Conservation (phyloP, 2,888 invertebrate genomes). For the Amiota mariae region DNA sequence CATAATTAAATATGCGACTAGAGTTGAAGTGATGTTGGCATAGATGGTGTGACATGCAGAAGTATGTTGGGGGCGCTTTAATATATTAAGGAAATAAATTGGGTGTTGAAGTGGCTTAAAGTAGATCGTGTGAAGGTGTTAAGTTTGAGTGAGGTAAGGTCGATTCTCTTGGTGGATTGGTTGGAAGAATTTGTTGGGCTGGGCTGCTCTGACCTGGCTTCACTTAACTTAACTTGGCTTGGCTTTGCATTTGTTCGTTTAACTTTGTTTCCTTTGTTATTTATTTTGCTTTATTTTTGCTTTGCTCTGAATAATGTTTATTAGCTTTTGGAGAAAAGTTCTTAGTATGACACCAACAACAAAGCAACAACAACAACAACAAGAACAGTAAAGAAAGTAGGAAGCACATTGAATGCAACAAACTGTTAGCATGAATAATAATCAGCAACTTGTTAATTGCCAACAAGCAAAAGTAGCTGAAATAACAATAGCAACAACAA, state of each 20-base stretch:
- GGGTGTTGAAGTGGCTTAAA: background rate
- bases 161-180: too few relatives aligned
- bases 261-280: too few relatives aligned
- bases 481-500: slow-evolving; percentile 26
- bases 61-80: background rate
- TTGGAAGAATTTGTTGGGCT: too few relatives aligned
- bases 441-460: slow-evolving; percentile 34
- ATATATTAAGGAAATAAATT: background rate
- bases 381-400: background rate
- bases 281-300: background rate
- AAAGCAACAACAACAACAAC: background rate
- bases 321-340: background rate
- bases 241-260: too few relatives aligned
- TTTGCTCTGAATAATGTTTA: slow-evolving; percentile 12
- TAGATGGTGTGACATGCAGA: background rate
- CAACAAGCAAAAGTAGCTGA: slow-evolving; percentile 23
- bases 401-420: background rate
- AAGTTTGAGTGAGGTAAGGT: too few relatives aligned
- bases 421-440: slow-evolving; percentile 46
- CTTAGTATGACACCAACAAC: background rate
- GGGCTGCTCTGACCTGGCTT: too few relatives aligned
- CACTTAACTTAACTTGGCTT: too few relatives aligned
- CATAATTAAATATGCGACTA: slow-evolving; percentile 27
- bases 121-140: background rate
- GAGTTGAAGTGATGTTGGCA: background rate